Evolutionary conservation across 2,888 invertebrate genomes (phyloP).

Genomic region (Lithophane ornitopus): DNA sequence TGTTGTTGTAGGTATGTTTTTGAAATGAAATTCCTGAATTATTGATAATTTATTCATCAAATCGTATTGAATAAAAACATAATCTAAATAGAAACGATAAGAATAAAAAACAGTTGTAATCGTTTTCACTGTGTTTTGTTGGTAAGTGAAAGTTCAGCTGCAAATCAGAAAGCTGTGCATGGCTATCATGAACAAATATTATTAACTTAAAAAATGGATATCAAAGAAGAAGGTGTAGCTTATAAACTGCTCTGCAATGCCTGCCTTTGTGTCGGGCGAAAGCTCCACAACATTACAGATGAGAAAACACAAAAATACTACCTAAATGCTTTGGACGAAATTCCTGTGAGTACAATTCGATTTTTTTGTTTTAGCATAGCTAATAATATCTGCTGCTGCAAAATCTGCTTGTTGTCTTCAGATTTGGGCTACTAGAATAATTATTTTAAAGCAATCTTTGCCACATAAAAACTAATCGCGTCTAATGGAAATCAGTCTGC

Average conservation of each 20-base stretch:
- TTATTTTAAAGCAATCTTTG: background rate
- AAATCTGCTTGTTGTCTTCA: background rate
- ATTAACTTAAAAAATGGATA: constrained; percentile 69
- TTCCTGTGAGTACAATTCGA: constrained; percentile 76
- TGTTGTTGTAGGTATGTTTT: constrained; percentile 56
- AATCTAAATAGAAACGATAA: background rate
- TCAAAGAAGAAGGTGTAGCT: constrained; percentile 67
- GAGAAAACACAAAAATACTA: constrained; percentile 79
- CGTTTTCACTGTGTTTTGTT: constrained; percentile 2
- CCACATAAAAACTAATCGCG: too few relatives aligned
- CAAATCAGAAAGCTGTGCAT: constrained; percentile 5
- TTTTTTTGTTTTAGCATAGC: background rate
- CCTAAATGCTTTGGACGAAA: constrained; percentile 77
- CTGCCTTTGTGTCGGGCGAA: constrained; percentile 81
- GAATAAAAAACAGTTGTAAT: background rate
- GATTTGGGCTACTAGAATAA: background rate
- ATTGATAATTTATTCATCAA: background rate
- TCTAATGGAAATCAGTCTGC: background rate
- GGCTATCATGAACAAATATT: constrained; percentile 8
- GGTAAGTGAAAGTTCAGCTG: constrained; percentile 39
- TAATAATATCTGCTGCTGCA: background rate
- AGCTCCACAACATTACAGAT: constrained; percentile 74
- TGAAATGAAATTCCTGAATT: background rate
- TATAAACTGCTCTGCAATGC: constrained; percentile 80
- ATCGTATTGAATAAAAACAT: background rate